These are phyloP conservation scores for Gisinianus flammeolus DNA, from an alignment of 2,888 invertebrate genomes.

Conservation along the genomic window DNA sequence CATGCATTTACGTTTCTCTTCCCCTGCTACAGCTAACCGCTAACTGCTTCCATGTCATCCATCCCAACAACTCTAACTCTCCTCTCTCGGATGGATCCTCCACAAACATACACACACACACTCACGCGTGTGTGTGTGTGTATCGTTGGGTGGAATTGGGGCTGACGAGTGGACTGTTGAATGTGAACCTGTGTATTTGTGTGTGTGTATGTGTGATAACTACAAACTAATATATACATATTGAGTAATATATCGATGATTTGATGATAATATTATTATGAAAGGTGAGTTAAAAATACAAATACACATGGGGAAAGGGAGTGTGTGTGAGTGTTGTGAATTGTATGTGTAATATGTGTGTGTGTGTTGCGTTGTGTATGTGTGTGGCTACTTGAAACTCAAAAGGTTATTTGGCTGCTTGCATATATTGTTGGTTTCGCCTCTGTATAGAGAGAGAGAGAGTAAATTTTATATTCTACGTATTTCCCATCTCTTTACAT, in stretches of 20 bases:
- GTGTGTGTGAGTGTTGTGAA: no score
- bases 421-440: neutral
- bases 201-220: neutral
- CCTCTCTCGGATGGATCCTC: no score
- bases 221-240: no score
- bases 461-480: no score
- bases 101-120: no score
- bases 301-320: neutral
- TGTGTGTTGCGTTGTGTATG: no score
- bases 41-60: no score
- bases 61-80: no score
- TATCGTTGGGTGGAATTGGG: neutral
- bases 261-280: slow-evolving; percentile 1
- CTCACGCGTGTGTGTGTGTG: neutral
- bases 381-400: slow-evolving; percentile 13
- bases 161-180: slow-evolving; percentile 1
- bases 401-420: neutral
- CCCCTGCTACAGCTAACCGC: neutral
- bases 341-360: no score
- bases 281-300: neutral
- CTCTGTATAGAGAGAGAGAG: neutral
- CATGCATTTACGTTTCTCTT: slow-evolving; percentile 10
- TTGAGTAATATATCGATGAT: neutral
- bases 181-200: neutral
- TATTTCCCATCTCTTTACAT: no score